These are phyloP conservation scores for Neolamprologus kungweensis DNA, from an alignment of 2,113 vertebrate species.

Conservation along the genomic window DNA sequence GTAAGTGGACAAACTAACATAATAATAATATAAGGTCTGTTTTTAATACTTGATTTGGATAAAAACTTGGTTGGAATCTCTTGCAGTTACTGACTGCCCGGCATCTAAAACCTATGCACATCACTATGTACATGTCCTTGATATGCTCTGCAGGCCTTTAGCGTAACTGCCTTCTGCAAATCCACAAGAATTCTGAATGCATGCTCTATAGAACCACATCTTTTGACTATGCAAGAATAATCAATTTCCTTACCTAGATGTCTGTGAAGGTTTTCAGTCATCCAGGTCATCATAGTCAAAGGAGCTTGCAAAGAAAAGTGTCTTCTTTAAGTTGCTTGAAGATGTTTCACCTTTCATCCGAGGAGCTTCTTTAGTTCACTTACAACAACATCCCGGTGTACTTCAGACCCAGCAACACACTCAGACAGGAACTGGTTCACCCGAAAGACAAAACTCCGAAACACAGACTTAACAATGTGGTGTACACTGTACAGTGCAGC, in stretches of 20 bases:
- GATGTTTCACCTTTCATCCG: background rate
- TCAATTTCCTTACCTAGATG: background rate
- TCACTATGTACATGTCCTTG: background rate
- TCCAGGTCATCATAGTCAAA: background rate
- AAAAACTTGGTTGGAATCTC: background rate
- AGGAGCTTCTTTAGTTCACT: background rate
- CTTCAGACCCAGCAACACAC: no score
- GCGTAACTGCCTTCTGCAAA: background rate
- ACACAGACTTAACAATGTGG: no score
- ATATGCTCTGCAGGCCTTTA: background rate
- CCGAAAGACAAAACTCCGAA: no score
- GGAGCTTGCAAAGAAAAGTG: background rate
- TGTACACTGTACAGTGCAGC: fast-evolving
- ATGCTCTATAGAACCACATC: background rate
- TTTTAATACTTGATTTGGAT: background rate
- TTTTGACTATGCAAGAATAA: background rate
- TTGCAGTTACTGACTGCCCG: background rate
- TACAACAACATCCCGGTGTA: no score
- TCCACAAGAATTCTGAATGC: background rate
- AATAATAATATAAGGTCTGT: background rate
- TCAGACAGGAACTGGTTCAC: no score
- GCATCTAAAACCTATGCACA: background rate
- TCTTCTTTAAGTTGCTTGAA: background rate
- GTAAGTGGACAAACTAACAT: background rate
- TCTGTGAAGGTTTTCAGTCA: background rate